These are phyloP conservation scores for Alsophila aescularia DNA, from an alignment of 2,888 invertebrate species.

Conservation along the genomic window DNA sequence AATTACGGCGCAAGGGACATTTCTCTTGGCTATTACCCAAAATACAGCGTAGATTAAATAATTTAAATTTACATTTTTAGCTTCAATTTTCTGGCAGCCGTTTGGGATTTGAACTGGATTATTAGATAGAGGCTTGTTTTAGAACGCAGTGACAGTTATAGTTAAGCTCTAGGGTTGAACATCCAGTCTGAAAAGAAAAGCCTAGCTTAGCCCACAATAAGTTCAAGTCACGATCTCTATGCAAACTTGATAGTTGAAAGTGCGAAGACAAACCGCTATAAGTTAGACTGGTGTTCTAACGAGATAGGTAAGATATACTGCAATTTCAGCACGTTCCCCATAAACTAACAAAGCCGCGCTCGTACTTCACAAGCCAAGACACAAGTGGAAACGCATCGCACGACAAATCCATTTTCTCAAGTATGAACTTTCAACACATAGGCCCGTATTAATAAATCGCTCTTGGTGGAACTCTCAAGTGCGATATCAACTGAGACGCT, in stretches of 20 bases:
- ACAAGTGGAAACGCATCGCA: background rate
- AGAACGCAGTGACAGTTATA: too few relatives aligned
- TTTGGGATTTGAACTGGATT: slow-evolving; percentile 8
- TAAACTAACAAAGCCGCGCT: background rate
- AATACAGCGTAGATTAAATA: slow-evolving; percentile 42
- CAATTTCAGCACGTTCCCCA: too few relatives aligned
- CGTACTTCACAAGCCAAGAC: background rate
- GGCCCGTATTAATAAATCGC: too few relatives aligned
- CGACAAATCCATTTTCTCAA: background rate
- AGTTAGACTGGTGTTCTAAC: too few relatives aligned
- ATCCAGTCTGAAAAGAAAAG: too few relatives aligned
- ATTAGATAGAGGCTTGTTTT: background rate
- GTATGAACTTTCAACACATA: background rate
- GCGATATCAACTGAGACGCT: too few relatives aligned
- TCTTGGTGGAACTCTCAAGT: too few relatives aligned
- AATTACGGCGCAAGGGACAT: slow-evolving; percentile 31
- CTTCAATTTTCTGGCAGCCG: background rate
- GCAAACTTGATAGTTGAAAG: background rate
- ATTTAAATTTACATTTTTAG: slow-evolving; percentile 34
- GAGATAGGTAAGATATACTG: too few relatives aligned
- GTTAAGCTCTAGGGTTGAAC: too few relatives aligned
- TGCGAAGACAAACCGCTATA: too few relatives aligned
- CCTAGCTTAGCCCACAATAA: too few relatives aligned
- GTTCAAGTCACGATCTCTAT: too few relatives aligned
- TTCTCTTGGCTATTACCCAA: slow-evolving; percentile 38